Percentiles rank a stretch among this genome's conserved stretches.
These are phyloP conservation scores for Tyrannus savana DNA, from an alignment of 2,113 vertebrate genomes.

Conservation along the genomic window DNA sequence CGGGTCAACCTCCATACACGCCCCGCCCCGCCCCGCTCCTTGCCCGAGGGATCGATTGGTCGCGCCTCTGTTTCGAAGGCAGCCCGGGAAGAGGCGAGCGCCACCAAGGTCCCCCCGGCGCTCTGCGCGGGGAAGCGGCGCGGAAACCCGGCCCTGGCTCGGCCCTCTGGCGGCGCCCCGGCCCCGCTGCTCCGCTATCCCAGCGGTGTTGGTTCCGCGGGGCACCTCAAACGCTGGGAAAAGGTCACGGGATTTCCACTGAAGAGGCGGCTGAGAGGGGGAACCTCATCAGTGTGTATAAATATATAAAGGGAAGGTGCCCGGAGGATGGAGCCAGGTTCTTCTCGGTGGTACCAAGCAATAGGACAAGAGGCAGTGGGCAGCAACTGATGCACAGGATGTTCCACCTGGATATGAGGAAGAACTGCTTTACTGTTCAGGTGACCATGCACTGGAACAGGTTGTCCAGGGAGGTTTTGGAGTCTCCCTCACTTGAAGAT, in stretches of 20 bases:
- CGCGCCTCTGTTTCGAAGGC: neutral
- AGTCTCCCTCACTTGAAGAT: neutral
- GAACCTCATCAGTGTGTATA: neutral
- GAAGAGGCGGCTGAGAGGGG: rapidly evolving
- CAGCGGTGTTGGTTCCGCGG: rapidly evolving
- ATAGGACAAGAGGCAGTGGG: neutral
- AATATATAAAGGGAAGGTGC: neutral
- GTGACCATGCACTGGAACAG: neutral
- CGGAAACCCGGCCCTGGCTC: rapidly evolving
- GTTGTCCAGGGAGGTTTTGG: neutral
- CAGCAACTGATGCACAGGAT: neutral
- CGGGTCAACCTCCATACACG: rapidly evolving
- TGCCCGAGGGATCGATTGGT: neutral
- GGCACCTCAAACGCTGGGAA: rapidly evolving
- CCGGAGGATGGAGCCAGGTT: neutral
- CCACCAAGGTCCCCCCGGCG: rapidly evolving
- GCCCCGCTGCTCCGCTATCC: rapidly evolving
- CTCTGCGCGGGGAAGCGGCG: neutral
- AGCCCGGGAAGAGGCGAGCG: neutral
- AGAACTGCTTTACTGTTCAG: neutral
- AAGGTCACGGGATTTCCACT: rapidly evolving
- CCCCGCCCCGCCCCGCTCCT: neutral
- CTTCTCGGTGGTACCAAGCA: neutral
- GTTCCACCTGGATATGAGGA: neutral
- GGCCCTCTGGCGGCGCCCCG: neutral